Conservation (phyloP, 2,888 invertebrate genomes). For the Galerucella calmariensis region DNA sequence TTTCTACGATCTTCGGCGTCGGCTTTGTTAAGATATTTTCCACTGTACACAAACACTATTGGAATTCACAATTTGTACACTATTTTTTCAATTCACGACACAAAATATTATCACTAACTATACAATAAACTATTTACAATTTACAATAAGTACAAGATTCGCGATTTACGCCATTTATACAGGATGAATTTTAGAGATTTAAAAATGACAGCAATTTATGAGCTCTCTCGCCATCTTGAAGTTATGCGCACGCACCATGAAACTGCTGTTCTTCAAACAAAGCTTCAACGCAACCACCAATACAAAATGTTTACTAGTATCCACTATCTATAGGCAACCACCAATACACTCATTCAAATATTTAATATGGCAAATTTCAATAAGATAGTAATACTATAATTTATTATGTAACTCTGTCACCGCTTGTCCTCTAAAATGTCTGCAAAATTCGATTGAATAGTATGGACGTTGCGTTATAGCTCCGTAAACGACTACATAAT, state of each 20-base stretch:
- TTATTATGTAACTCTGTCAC: neutral
- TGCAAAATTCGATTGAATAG: neutral
- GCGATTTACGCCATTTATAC: slow-evolving; percentile 76
- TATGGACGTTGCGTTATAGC: slow-evolving; percentile 6
- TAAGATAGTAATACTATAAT: neutral
- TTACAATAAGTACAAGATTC: slow-evolving; percentile 74
- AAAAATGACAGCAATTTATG: slow-evolving; percentile 63
- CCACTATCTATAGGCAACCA: slow-evolving; percentile 1
- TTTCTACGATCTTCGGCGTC: slow-evolving; percentile 71
- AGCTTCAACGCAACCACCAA: slow-evolving; percentile 38
- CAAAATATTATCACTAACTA: slow-evolving; percentile 79
- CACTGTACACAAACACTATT: slow-evolving; percentile 73
- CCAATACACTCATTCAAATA: neutral
- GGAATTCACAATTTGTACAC: slow-evolving; percentile 69
- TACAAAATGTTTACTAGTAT: slow-evolving; percentile 13
- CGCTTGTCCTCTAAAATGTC: slow-evolving; percentile 9
- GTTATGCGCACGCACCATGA: slow-evolving; percentile 54
- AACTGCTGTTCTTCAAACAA: slow-evolving; percentile 37
- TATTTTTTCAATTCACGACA: slow-evolving; percentile 62
- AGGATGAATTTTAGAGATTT: slow-evolving; percentile 72
- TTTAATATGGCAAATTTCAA: neutral
- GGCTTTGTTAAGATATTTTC: slow-evolving; percentile 68
- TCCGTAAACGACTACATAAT: slow-evolving; percentile 19
- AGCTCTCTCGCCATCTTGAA: slow-evolving; percentile 65
- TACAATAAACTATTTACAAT: slow-evolving; percentile 80